Conservation (phyloP, 2,113 vertebrate genomes). For the Sialia sialis region DNA sequence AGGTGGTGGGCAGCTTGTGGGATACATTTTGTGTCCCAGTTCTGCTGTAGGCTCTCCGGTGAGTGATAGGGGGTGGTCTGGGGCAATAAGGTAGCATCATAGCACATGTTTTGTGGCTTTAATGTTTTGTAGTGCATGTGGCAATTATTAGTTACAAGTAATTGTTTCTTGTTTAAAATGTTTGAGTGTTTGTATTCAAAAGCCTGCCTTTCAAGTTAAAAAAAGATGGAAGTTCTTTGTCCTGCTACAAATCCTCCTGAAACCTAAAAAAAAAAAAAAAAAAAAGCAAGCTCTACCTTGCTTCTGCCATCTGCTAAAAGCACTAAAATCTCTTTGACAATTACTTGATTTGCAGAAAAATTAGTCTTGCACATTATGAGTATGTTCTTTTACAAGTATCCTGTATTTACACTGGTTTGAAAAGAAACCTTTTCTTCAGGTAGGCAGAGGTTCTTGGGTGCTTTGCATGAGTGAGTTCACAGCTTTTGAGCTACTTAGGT, state of each 20-base stretch:
- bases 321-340: neutral
- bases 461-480: neutral
- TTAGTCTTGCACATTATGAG: neutral
- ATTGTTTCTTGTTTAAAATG: neutral
- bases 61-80: neutral
- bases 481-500: neutral
- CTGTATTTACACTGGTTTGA: neutral
- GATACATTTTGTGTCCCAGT: neutral
- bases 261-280: neutral
- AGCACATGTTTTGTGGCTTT: accelerated
- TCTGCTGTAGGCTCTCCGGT: neutral
- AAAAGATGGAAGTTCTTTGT: neutral
- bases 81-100: accelerated
- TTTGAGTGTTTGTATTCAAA: neutral
- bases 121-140: neutral
- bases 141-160: neutral
- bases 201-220: neutral
- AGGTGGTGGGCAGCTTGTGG: accelerated
- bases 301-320: neutral
- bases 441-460: neutral
- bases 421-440: neutral
- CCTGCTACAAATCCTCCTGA: neutral
- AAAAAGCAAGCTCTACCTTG: neutral
- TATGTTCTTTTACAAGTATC: neutral
- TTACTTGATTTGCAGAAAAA: neutral